Base-by-base conservation (phyloP, 2,113 vertebrate genomes). In the Petroica traversi region DNA sequence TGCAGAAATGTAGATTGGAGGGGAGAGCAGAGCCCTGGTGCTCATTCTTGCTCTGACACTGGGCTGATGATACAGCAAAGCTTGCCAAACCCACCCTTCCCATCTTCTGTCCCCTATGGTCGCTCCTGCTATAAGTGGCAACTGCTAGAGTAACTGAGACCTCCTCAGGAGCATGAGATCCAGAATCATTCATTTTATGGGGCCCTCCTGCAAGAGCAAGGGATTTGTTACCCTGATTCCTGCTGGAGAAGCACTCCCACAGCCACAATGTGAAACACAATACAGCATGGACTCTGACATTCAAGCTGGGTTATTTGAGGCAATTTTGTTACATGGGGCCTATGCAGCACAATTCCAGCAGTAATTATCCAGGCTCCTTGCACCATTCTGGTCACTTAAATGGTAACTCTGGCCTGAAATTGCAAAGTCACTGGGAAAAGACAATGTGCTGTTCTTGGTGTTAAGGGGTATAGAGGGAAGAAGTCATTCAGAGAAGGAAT, bases 281-380 rank as follows among this genome's bases (percentile, higher is more conserved):
- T 95, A 93, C 81, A 88, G 91, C 71, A 69, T 58, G 74, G 94
- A 94, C 88, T 94, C 80, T 91, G 87, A 94, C 92, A 96, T 94
- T 94, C 95, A 93, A 93, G 79, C 96, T 92, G 93, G 96, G 95
- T 97, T 97, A 97, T 95, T 93, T 96, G 94, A 94, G 92, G 96
- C 68, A 38, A 94, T 75, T 92, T 95, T 19, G 46, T 85, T 94
- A 54, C 83, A 54, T 9, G 7, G 80, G 86, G 55, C 86, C 88
- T 92, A 49, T 9, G 34, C 92, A 85, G 86, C 80, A 72, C 88
- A 73, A 75, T 87, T 92, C 93, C 88, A 83, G 85, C 77, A 84
- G 89, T 68, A 85, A 92, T 93, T 95, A 95, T 41, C 75, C 1
- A 5, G 89, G 61, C 91, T 94, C 52, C 85, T 95, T 61, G 58